phyloP scores from a whole-genome alignment of 2,797 vertebrate species.

The Prionace glauca region DNA sequence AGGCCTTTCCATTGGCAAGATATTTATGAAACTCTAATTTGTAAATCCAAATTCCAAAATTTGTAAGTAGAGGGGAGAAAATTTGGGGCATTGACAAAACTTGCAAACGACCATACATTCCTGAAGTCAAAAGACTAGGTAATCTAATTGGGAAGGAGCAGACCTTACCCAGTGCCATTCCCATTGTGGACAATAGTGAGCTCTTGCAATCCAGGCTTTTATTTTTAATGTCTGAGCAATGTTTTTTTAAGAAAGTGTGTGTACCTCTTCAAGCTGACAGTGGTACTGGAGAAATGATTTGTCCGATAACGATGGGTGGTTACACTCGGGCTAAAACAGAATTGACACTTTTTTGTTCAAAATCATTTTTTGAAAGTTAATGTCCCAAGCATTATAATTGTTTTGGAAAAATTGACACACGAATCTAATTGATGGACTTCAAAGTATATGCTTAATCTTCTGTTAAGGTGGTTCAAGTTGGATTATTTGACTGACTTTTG shows the following conservation, averaged over 20 bases:
- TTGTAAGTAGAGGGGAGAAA: no score
- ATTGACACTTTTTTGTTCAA: constrained; percentile 9
- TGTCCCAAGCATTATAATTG: no score
- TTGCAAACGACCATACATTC: not conserved
- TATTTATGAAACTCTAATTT: no score
- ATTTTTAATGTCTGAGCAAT: not conserved
- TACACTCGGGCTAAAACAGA: not conserved
- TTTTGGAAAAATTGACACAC: no score
- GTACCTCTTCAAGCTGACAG: constrained; percentile 7
- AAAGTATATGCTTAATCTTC: no score
- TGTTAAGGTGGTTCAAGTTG: no score
- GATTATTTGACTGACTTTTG: no score
- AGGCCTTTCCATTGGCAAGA: no score
- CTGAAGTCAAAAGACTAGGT: not conserved
- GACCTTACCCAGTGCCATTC: not conserved
- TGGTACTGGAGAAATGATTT: not conserved
- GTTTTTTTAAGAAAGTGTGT: not conserved
- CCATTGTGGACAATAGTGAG: not conserved
- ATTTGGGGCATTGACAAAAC: not conserved
- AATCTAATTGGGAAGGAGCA: not conserved
- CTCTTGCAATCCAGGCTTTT: not conserved
- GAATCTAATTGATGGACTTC: no score
- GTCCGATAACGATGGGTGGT: not conserved
- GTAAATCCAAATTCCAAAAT: no score
- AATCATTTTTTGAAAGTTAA: not conserved